Percentiles rank a stretch among this genome's conserved stretches.
Conservation (phyloP, 2,113 vertebrate genomes). For the Halichoeres trimaculatus region DNA sequence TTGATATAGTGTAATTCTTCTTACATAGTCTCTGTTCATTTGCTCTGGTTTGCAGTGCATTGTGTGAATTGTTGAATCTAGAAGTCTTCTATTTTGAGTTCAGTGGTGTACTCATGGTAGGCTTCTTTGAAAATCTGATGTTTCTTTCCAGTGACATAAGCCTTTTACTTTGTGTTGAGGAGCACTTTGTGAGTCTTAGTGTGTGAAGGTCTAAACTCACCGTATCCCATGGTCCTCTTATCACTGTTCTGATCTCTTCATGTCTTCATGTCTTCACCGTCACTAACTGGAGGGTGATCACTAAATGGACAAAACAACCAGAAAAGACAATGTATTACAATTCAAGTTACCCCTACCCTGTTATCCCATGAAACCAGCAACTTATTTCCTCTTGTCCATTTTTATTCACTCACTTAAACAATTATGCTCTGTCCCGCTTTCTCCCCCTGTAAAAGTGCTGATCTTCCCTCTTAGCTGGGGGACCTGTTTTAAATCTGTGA, state of each 20-base stretch:
- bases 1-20: background rate
- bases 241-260: conserved; percentile 25
- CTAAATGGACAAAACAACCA: too few relatives aligned
- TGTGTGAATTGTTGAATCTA: background rate
- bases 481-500: conserved; percentile 37
- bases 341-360: too few relatives aligned
- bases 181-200: conserved; percentile 24
- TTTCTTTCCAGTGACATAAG: conserved; percentile 13
- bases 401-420: background rate
- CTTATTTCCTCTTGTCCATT: background rate
- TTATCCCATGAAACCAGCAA: too few relatives aligned
- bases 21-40: too few relatives aligned
- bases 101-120: conserved; percentile 3
- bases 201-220: conserved; percentile 15
- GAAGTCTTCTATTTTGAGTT: background rate
- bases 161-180: conserved; percentile 7
- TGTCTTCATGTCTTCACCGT: background rate
- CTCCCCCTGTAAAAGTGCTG: conserved; percentile 35
- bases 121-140: too few relatives aligned
- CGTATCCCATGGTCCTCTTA: conserved; percentile 24
- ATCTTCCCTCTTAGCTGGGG: conserved; percentile 18
- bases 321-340: too few relatives aligned
- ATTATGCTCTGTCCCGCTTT: background rate
- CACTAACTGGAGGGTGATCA: background rate
- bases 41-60: too few relatives aligned